phyloP scores from a whole-genome alignment of 2,888 invertebrate genomes.

The Morinoia aosen region DNA sequence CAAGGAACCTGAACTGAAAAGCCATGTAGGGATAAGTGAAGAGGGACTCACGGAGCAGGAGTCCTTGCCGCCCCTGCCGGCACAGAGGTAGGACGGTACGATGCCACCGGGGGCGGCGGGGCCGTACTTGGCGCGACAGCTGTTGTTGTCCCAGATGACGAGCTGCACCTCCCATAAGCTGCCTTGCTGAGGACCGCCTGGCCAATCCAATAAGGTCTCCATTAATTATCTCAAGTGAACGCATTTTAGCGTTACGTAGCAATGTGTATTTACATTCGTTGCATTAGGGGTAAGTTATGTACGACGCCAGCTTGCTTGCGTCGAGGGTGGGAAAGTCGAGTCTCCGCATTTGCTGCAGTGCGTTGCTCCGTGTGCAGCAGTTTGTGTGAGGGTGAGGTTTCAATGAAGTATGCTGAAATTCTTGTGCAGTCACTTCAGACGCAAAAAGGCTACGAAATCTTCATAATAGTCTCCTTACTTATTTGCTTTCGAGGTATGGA shows the following conservation, averaged over 20 bases:
- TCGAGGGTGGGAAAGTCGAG: not conserved
- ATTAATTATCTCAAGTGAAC: not conserved
- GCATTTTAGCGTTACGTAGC: not conserved
- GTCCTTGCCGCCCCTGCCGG: slow-evolving; percentile 86
- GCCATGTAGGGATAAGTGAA: no score
- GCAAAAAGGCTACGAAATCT: no score
- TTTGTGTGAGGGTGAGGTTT: not conserved
- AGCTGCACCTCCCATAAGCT: slow-evolving; percentile 66
- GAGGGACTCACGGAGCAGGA: slow-evolving; percentile 85
- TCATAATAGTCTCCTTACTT: no score
- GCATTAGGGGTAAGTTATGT: not conserved
- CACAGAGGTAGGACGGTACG: slow-evolving; percentile 89
- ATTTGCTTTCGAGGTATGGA: no score
- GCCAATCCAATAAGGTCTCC: not conserved
- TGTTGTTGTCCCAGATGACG: slow-evolving; percentile 67
- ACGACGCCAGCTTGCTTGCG: not conserved
- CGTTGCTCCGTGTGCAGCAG: not conserved
- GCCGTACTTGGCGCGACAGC: slow-evolving; percentile 67
- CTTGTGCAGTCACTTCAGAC: no score
- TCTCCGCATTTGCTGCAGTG: not conserved
- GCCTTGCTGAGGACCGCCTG: slow-evolving; percentile 55
- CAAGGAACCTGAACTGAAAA: no score
- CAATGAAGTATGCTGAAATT: no score
- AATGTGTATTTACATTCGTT: not conserved
- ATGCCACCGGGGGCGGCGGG: slow-evolving; percentile 83